Conservation (phyloP, 2,113 vertebrate genomes). For the Cervus canadensis region DNA sequence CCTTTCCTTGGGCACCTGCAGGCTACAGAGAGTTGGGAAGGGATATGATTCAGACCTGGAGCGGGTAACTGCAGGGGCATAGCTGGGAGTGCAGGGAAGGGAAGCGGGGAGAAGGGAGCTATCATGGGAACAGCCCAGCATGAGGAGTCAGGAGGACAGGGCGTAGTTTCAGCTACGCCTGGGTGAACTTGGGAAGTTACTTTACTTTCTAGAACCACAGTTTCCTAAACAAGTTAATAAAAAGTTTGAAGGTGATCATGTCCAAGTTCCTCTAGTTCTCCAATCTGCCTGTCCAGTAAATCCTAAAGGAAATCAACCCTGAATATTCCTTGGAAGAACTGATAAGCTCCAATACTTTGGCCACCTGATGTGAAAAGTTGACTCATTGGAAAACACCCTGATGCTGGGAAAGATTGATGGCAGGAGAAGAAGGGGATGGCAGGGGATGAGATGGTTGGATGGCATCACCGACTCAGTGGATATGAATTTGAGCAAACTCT, state of each 20-base stretch:
- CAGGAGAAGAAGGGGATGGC: fast-evolving
- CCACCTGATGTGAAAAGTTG: background rate
- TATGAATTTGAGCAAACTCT: background rate
- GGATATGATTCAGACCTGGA: background rate
- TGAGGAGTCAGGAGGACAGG: too few relatives aligned
- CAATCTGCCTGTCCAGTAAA: background rate
- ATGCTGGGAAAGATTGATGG: background rate
- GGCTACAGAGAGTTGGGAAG: background rate
- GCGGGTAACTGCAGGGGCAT: fast-evolving
- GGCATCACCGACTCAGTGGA: background rate
- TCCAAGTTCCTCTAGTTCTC: background rate
- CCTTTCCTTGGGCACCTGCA: too few relatives aligned
- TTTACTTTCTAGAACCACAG: background rate
- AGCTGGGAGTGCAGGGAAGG: too few relatives aligned
- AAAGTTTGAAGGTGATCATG: too few relatives aligned
- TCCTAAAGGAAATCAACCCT: background rate
- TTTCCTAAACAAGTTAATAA: background rate
- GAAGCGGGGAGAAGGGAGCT: fast-evolving
- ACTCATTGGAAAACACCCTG: background rate
- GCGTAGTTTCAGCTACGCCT: background rate
- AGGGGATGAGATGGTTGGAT: background rate
- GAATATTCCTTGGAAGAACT: background rate
- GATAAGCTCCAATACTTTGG: background rate
- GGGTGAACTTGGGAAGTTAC: background rate
- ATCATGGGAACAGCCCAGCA: background rate